Evolutionary conservation across 2,113 vertebrate genomes (phyloP).

Genomic region (Hippocampus zosterae): DNA sequence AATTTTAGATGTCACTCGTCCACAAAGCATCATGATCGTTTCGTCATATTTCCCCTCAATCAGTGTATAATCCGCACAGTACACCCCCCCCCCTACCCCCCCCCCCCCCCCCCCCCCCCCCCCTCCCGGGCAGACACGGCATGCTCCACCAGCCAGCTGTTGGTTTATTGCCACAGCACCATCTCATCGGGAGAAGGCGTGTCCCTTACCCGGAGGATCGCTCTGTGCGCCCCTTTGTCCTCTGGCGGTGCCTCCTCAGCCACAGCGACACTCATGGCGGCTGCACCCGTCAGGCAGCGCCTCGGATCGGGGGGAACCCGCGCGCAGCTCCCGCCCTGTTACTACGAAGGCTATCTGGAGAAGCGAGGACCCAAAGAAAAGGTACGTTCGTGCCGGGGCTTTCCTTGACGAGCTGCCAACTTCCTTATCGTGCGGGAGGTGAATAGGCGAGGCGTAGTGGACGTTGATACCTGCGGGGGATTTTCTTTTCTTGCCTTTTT

Average conservation of each 20-base stretch:
- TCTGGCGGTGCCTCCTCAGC: conserved; percentile 60
- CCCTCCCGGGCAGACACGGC: conserved; percentile 34
- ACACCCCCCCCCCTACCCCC: conserved; percentile 6
- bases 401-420: conserved; percentile 56
- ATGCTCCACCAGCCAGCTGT: conserved; percentile 55
- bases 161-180: conserved; percentile 52
- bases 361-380: conserved; percentile 74
- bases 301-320: conserved; percentile 65
- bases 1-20: not conserved
- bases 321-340: conserved; percentile 71
- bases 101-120: not conserved
- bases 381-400: conserved; percentile 64
- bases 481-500: conserved; percentile 13
- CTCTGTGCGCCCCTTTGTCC: conserved; percentile 72
- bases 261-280: conserved; percentile 73
- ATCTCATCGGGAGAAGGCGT: conserved; percentile 68
- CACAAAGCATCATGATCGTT: not conserved
- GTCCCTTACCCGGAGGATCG: conserved; percentile 58
- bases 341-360: conserved; percentile 82
- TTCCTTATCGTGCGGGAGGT: conserved; percentile 48
- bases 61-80: conserved; percentile 14
- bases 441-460: conserved; percentile 60
- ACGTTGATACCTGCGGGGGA: conserved; percentile 4
- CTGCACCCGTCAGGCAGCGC: conserved; percentile 71
- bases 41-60: conserved; percentile 3